Percentiles rank a stretch among this genome's conserved stretches.
Conservation (phyloP, 2,113 vertebrate genomes). For the Charadrius vociferus region DNA sequence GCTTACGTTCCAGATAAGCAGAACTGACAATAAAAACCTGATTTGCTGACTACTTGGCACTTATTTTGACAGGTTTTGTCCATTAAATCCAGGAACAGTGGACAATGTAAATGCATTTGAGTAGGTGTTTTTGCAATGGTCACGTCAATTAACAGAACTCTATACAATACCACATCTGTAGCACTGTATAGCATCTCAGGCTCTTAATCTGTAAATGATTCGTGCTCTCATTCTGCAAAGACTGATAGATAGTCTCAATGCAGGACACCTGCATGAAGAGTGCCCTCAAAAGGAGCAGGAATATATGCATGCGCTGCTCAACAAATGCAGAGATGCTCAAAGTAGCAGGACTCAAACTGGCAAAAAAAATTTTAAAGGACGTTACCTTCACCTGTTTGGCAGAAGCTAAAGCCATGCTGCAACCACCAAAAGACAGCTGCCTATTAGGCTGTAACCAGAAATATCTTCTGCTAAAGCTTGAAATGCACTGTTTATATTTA, state of each 20-base stretch:
- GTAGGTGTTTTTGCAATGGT: background rate
- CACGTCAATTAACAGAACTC: background rate
- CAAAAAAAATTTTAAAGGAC: background rate
- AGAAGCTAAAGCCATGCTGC: background rate
- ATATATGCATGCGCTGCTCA: background rate
- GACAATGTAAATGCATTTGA: background rate
- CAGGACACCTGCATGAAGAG: background rate
- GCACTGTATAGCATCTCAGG: background rate
- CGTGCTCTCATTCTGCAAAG: background rate
- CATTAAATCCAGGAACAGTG: background rate
- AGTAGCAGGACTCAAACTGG: background rate
- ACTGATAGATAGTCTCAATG: background rate
- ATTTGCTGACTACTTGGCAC: background rate
- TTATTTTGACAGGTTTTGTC: background rate
- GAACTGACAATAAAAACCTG: background rate
- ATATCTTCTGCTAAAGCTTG: conserved; percentile 12
- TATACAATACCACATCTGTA: background rate
- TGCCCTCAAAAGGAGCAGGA: background rate
- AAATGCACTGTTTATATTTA: conserved; percentile 43
- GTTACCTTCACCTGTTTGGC: background rate
- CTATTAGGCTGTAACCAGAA: conserved; percentile 21
- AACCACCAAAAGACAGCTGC: conserved; percentile 17
- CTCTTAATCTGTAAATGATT: background rate
- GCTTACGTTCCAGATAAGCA: background rate
- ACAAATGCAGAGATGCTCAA: background rate